These are phyloP conservation scores for Crotophaga sulcirostris DNA, from an alignment of 2,113 vertebrate species.

Conservation along the genomic window DNA sequence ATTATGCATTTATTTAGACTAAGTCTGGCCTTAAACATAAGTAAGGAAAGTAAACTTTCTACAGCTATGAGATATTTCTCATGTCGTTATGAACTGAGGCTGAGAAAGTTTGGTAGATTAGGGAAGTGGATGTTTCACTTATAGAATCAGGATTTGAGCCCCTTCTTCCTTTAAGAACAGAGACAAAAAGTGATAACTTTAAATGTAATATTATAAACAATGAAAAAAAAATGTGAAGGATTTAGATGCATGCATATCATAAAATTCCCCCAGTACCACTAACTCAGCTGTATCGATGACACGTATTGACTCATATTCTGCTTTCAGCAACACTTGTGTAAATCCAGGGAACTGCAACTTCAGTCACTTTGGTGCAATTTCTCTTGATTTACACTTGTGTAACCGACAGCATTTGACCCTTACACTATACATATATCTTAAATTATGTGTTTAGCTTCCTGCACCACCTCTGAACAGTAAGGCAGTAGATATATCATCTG, in stretches of 20 bases:
- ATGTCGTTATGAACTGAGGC: background rate
- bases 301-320: slow-evolving; percentile 27
- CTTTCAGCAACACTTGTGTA: slow-evolving; percentile 55
- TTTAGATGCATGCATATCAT: slow-evolving; percentile 1
- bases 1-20: background rate
- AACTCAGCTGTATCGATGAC: slow-evolving; percentile 52
- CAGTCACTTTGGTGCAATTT: slow-evolving; percentile 51
- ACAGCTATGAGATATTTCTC: background rate
- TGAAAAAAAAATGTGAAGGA: background rate
- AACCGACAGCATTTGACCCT: slow-evolving; percentile 64
- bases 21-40: background rate
- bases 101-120: background rate
- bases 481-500: slow-evolving; percentile 49
- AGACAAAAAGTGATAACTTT: background rate
- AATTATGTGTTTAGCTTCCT: slow-evolving; percentile 60
- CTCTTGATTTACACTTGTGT: slow-evolving; percentile 45
- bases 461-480: slow-evolving; percentile 42
- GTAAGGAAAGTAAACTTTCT: background rate
- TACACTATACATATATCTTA: slow-evolving; percentile 62
- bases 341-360: slow-evolving; percentile 43
- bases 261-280: slow-evolving; percentile 38
- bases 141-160: background rate
- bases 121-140: background rate
- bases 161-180: background rate
- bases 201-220: background rate